A percentile compares a stretch with the other conserved stretches of the same genome.
phyloP scores from a whole-genome alignment of 2,797 vertebrate genomes.

The Sebastes steindachneri region DNA sequence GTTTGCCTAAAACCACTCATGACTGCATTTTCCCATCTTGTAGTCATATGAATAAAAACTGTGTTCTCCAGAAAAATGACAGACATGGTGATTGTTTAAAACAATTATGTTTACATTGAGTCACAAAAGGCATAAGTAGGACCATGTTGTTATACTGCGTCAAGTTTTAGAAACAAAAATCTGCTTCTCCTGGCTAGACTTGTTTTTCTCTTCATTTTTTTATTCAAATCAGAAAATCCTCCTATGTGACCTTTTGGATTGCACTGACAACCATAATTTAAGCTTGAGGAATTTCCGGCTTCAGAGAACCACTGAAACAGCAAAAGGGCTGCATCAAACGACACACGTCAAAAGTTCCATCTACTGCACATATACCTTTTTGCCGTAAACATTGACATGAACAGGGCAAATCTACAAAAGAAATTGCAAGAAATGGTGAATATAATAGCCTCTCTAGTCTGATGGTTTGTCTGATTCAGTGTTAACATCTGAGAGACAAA shows the following conservation, averaged over 20 bases:
- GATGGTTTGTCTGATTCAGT: constrained; percentile 22
- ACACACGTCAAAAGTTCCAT: not conserved
- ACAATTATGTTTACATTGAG: not conserved
- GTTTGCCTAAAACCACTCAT: not conserved
- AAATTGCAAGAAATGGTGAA: not conserved
- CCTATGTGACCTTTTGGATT: not conserved
- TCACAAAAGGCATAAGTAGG: not conserved
- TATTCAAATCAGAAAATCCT: not conserved
- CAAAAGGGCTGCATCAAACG: not conserved
- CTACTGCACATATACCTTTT: not conserved
- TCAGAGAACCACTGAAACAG: not conserved
- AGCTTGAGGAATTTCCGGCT: not conserved
- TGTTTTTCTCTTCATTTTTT: not conserved
- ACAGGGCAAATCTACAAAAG: not conserved
- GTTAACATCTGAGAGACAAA: constrained; percentile 52
- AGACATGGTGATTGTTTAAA: not conserved
- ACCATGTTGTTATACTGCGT: not conserved
- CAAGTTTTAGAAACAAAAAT: not conserved
- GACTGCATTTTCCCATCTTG: too few relatives aligned
- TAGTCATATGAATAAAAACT: too few relatives aligned
- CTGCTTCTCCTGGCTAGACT: not conserved
- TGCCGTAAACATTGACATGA: not conserved
- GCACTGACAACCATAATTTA: not conserved
- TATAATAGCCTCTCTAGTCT: constrained; percentile 10
- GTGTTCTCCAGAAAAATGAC: not conserved